Evolutionary conservation across 2,888 invertebrate genomes (phyloP).

Genomic region (Keiferia lycopersicella): DNA sequence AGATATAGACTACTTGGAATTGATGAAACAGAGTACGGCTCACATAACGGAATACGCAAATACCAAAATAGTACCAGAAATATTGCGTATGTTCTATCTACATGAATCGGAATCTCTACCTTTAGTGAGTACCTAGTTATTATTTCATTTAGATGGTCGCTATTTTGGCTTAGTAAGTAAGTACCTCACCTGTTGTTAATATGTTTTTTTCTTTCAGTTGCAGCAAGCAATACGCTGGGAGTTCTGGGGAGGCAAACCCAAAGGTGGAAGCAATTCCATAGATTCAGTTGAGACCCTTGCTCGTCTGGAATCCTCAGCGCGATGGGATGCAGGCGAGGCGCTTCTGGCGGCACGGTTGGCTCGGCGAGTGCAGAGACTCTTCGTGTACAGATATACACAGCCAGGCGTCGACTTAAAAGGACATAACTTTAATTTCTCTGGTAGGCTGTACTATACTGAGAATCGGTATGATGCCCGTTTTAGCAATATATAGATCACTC

Average conservation of each 20-base stretch:
- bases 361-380: conserved; percentile 71
- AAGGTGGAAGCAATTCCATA: conserved; percentile 44
- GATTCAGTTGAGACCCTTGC: conserved; percentile 71
- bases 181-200: too few species aligned
- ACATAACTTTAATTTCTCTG: conserved; percentile 73
- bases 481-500: too few species aligned
- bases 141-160: background rate
- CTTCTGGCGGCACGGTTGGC: conserved; percentile 80
- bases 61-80: conserved; percentile 80
- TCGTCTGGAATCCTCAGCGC: conserved; percentile 81
- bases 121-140: conserved; percentile 53
- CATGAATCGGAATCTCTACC: conserved; percentile 48
- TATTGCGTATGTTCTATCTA: conserved; percentile 67
- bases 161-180: too few species aligned
- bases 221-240: conserved; percentile 81
- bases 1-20: conserved; percentile 81
- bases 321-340: conserved; percentile 78
- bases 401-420: conserved; percentile 70
- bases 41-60: conserved; percentile 81
- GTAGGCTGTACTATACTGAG: conserved; percentile 58
- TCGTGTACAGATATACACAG: conserved; percentile 80
- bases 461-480: too few species aligned
- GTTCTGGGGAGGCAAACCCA: conserved; percentile 65
- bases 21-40: conserved; percentile 78
- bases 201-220: conserved; percentile 44